phyloP scores from a whole-genome alignment of 2,113 vertebrate genomes.

The Morone chrysops region DNA sequence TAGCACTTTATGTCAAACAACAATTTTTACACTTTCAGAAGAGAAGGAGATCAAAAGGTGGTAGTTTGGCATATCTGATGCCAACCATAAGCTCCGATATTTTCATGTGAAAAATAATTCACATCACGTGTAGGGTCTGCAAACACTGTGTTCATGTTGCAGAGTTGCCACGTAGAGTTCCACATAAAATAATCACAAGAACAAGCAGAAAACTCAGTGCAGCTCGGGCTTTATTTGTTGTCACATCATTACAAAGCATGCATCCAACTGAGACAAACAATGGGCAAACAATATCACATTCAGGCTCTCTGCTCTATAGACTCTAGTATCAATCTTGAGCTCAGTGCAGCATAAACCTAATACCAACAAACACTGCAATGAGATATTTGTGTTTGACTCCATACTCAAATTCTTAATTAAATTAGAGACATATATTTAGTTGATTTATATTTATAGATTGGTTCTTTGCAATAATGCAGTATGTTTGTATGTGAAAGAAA shows the following conservation, averaged over 20 bases:
- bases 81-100: background rate
- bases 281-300: background rate
- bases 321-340: background rate
- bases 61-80: background rate
- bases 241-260: conserved; percentile 50
- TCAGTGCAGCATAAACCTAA: background rate
- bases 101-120: background rate
- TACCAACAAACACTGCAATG: background rate
- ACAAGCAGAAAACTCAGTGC: conserved; percentile 32
- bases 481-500: background rate
- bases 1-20: background rate
- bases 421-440: background rate
- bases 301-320: background rate
- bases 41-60: background rate
- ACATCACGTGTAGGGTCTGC: background rate
- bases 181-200: conserved; percentile 55
- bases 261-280: conserved; percentile 32
- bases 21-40: background rate
- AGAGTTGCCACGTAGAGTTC: background rate
- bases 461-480: background rate
- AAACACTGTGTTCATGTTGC: background rate
- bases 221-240: conserved; percentile 68
- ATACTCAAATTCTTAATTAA: background rate
- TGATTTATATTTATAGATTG: background rate
- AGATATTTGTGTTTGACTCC: background rate